Evolutionary conservation across 1,140 invertebrate species (phyloP), one percentile per base, ranked within the genome.

Genomic region (Calliopsis andreniformis): DNA sequence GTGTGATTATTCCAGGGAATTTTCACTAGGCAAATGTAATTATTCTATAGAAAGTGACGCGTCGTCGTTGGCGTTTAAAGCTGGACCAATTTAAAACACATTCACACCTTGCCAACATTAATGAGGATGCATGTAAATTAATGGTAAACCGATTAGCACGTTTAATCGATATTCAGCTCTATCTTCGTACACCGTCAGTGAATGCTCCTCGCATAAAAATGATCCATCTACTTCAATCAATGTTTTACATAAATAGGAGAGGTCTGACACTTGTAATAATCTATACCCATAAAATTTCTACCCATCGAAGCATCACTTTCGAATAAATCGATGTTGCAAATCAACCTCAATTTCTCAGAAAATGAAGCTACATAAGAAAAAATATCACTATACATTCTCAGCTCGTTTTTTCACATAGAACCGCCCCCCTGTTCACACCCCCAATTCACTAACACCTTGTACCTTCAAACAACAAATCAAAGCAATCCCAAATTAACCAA

Each of bases 1-100:
- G 20, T 35, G 23, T 53, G 59, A 72, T 72, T 53, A 55, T 51
- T 67, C 67, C 20, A n/a, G 62, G 62, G 39, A 75, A 75, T 75
- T 66, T 67, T n/a, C 39, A 14, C 25, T 30, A 51, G 49, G 39
- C 45, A 56, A 49, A 53, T 20, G 28, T 75, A 67, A 75, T 67
- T 25, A 39, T 14, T 16, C 2, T 67, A 51, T 56, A 45, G 39
- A 1, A n/a, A n/a, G n/a, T n/a, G n/a, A n/a, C n/a, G n/a, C n/a
- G n/a, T n/a, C 4, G 2, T 6, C 3, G 1, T 14, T 18, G 20
- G 23, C 10, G 6, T 18, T 66, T 45, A 35, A 66, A 64, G 18
- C 49, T 10, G 20, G 55, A 28, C 51, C n/a, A 73, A 66, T 25
- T 66, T 55, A 56, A 73, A 66, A 55, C 32, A 32, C 23, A 56